These are phyloP conservation scores for Actinemys pallida DNA, from an alignment of 2,113 vertebrate species.

Conservation along the genomic window DNA sequence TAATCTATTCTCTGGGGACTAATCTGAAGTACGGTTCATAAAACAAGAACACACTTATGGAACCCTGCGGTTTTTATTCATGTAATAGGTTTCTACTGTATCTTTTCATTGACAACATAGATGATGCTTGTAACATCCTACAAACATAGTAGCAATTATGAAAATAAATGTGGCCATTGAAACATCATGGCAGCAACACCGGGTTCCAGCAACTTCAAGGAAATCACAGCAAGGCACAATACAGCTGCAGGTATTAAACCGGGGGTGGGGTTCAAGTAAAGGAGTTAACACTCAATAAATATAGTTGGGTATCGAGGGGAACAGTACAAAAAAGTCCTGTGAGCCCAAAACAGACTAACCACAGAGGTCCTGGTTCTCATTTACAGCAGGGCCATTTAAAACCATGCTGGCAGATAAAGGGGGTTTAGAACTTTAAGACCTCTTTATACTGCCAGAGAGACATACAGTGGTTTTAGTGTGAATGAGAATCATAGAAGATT, in stretches of 20 bases:
- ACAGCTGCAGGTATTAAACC: neutral
- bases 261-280: neutral
- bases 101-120: neutral
- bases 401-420: neutral
- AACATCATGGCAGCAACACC: neutral
- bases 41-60: neutral
- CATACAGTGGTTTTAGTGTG: neutral
- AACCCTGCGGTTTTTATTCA: neutral
- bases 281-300: neutral
- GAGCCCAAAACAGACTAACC: neutral
- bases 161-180: neutral
- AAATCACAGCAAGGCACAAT: neutral
- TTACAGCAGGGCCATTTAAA: neutral
- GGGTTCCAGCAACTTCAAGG: neutral
- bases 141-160: neutral
- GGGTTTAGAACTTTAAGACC: neutral
- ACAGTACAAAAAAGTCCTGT: neutral
- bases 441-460: neutral
- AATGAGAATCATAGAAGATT: neutral
- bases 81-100: neutral
- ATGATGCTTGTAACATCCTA: neutral
- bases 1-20: neutral
- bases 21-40: neutral
- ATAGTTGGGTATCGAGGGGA: neutral
- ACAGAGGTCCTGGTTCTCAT: neutral